These are phyloP conservation scores for Drosophila repletoides DNA, from an alignment of 1,140 invertebrate genomes.

Conservation along the genomic window DNA sequence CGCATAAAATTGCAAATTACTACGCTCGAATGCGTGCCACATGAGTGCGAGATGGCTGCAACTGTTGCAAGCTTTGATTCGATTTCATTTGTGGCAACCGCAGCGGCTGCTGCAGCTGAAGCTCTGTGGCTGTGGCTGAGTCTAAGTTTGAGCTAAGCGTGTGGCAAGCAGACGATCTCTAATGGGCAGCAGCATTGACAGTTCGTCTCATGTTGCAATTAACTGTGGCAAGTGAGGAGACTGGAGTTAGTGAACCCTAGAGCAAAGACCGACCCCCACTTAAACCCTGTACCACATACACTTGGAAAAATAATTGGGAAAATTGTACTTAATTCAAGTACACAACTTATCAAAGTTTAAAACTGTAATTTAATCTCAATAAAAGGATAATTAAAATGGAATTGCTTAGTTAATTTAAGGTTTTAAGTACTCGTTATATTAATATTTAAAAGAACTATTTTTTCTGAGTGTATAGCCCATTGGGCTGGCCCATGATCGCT, in stretches of 20 bases:
- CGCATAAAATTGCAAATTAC: conserved; percentile 75
- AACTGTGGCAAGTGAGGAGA: conserved; percentile 60
- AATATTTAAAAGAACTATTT: too few species aligned
- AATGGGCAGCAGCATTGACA: conserved; percentile 70
- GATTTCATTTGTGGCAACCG: conserved; percentile 67
- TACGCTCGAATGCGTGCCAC: conserved; percentile 57
- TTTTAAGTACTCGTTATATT: too few species aligned
- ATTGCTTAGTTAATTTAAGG: too few species aligned
- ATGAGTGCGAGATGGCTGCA: conserved; percentile 35
- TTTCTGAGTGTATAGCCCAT: too few species aligned
- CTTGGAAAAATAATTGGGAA: too few species aligned
- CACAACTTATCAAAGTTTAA: too few species aligned
- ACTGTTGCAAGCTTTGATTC: conserved; percentile 58
- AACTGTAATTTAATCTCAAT: too few species aligned
- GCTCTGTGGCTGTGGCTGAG: conserved; percentile 36
- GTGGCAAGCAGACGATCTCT: conserved; percentile 73
- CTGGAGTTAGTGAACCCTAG: conserved; percentile 63
- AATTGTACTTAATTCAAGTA: too few species aligned
- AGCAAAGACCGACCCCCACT: conserved; percentile 7
- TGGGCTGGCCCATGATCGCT: neutral
- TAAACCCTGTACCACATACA: neutral
- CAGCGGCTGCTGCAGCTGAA: conserved; percentile 33
- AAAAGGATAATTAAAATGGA: too few species aligned
- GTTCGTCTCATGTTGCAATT: conserved; percentile 72
- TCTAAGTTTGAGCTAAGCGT: conserved; percentile 42